phyloP scores from a whole-genome alignment of 1,140 invertebrate genomes.

The Mizuhopecten yessoensis region DNA sequence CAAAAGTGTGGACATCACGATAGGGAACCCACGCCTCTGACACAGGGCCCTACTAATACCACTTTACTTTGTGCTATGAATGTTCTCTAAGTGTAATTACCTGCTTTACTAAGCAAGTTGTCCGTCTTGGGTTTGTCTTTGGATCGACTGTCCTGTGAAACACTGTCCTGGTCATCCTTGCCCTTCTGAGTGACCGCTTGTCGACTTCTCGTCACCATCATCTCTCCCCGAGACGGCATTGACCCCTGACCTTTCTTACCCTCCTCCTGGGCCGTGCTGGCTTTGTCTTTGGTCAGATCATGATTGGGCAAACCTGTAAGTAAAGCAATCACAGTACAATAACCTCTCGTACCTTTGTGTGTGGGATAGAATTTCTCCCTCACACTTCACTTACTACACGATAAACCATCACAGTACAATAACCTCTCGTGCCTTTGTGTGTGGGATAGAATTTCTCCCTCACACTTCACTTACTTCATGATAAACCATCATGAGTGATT shows the following conservation, averaged over 20 bases:
- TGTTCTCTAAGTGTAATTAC: not conserved
- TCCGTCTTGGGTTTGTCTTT: conserved; percentile 9
- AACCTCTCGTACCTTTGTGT: not conserved
- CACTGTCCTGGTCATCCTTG: conserved; percentile 43
- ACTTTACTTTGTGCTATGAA: too few relatives aligned
- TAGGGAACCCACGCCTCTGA: too few relatives aligned
- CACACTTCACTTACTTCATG: too few relatives aligned
- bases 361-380: too few relatives aligned
- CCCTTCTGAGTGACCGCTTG: conserved; percentile 47
- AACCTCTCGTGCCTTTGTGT: too few relatives aligned
- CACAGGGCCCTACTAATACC: too few relatives aligned
- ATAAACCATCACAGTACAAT: too few relatives aligned
- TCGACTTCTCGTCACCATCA: conserved; percentile 67
- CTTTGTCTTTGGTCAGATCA: not conserved
- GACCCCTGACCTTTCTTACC: conserved; percentile 45
- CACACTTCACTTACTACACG: too few relatives aligned
- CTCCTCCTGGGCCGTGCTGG: not conserved
- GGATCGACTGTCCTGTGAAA: not conserved
- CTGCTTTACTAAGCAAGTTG: not conserved
- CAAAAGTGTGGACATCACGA: too few relatives aligned
- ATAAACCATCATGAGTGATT: too few relatives aligned
- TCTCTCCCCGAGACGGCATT: conserved; percentile 58
- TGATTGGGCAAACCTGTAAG: not conserved
- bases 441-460: too few relatives aligned
- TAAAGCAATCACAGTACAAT: not conserved